Base-by-base conservation (phyloP, 1,140 invertebrate genomes). In the Camponotus pennsylvanicus region DNA sequence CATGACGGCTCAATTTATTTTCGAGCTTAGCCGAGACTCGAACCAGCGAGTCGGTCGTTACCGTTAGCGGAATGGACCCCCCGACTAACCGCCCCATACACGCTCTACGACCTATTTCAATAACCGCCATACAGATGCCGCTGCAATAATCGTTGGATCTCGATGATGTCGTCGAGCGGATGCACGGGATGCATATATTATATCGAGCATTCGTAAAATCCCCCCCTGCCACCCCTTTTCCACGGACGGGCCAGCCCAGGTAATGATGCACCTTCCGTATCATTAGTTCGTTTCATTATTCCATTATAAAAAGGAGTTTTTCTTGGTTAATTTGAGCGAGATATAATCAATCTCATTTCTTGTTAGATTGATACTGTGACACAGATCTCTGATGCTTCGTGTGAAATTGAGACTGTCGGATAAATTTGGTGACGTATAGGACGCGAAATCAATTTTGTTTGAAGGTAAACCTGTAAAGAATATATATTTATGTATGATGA, bases 51-150 rank as follows among this genome's bases (percentile, higher is more conserved):
- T 79, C 64, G 93, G 92, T 94, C 94, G 94, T 95, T 95, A 95
- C 95, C 95, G 93, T 95, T 95, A 95, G 95, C 91, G 93, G 94
- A 95, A 95, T 95, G 93, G 92, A 92, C 93, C 88, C 59, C 59
- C 37, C 57, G 70, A 55, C 82, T 78, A 90, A 90, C 87, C 89
- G 76, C 86, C 83, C 90, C 85, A 87, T 90, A 69, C 27, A 27
- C 70, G 88, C 92, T 88, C 94, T 92, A 95, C 94, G 93, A 94
- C 89, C 93, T 94, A 95, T 95, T 95, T 95, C 95, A 93, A 94
- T 95, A 93, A 93, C 93, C 92, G 91, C 86, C 92, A 94, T 94
- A 93, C 94, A 95, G 95, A 95, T 95, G 95, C 90, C 95, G 95
- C 95, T 95, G 94, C 91, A 91, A 94, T 95, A 95, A 95, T 94